A percentile compares a stretch with the other conserved stretches of the same genome.
Conservation (phyloP, 2,888 invertebrate species). For the Cactoblastis cactorum region DNA sequence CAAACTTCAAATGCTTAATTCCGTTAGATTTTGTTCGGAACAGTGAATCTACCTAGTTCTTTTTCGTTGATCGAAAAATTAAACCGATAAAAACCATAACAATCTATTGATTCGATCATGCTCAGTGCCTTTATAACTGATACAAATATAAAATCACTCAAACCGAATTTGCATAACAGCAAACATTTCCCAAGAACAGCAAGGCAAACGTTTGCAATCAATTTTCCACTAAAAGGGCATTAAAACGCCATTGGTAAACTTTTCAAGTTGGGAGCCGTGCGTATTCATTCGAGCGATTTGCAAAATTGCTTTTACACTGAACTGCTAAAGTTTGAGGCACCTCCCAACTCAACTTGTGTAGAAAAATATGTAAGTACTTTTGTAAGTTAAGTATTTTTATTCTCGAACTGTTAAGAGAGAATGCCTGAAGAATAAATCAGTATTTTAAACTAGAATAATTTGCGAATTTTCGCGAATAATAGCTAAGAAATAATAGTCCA, state of each 20-base stretch:
- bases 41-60: no score
- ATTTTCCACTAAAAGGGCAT: constrained; percentile 47
- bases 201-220: constrained; percentile 36
- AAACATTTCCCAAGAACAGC: constrained; percentile 1
- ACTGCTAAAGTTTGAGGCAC: constrained; percentile 42
- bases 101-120: no score
- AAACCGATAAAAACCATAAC: no score
- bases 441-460: no score
- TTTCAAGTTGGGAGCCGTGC: constrained; percentile 45
- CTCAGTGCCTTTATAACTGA: no score
- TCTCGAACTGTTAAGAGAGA: background rate
- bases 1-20: no score
- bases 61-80: no score
- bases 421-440: background rate
- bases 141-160: background rate
- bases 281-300: constrained; percentile 56
- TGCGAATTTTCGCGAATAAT: background rate
- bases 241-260: constrained; percentile 54
- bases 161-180: background rate
- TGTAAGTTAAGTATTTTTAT: no score
- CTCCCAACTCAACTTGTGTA: constrained; percentile 24
- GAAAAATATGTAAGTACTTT: constrained; percentile 17
- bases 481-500: background rate
- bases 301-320: constrained; percentile 48
- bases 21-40: no score